Base-by-base conservation (phyloP, 1,140 invertebrate species). In the Drosophila pectinifera region DNA sequence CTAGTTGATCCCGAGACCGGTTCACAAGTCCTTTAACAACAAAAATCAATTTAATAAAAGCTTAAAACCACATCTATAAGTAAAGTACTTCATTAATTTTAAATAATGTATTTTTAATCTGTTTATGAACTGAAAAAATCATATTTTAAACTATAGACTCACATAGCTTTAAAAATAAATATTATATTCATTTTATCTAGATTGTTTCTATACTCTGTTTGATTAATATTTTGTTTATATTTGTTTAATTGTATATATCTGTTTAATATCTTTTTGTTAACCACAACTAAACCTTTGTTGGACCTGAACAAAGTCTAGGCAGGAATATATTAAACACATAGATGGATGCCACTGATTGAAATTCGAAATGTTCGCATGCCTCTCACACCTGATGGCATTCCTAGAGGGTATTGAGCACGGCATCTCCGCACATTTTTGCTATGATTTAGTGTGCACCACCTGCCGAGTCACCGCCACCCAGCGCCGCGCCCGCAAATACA, bases 361-460 rank as follows among this genome's bases (percentile, higher is more conserved):
- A 41, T 62, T 58, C 6, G 11, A 57, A 58, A 16, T 5, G 31
- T 8, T 31, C 14, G 14, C 20, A 24, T 38, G 22, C 8, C 48
- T 10, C 16, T 4, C 4, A 34, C 18, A 61, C 26, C 61, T 16
- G 11, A 26, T 51, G 36, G 61, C 59, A 41, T 68, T 65, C 26
- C 64, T 36, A 34, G 13, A 48, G 67, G 49, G 64, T 70, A 70
- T 55, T 69, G 31, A 69, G 31, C 62, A 55, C 63, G 16, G 36
- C 10, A 68, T 34, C 16, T 59, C 48, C 45, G 45, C 72, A 70
- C 65, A 72, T 70, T 72, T 57, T 61, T 76, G 42, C 81, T 73
- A 80, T 85, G 81, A 85, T 85, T 85, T 85, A 85, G 81, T 86
- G 72, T 57, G 73, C 76, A 73, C 73, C 84, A 88, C 85, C 84